phyloP scores from a whole-genome alignment of 2,113 vertebrate species.

The Felis chaus region DNA sequence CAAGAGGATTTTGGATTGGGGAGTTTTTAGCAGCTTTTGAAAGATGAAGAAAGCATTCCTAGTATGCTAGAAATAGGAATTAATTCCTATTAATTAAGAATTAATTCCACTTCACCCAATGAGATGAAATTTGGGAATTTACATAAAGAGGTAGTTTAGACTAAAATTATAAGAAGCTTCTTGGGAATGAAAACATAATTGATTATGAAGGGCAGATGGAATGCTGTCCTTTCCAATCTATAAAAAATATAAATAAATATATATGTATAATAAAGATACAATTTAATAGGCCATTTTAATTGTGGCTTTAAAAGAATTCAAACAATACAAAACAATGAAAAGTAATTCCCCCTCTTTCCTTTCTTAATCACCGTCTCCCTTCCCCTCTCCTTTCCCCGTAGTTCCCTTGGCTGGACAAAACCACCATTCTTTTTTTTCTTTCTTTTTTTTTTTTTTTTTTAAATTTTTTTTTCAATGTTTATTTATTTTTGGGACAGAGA shows the following conservation, averaged over 20 bases:
- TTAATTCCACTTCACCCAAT: not conserved
- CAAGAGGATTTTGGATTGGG: not conserved
- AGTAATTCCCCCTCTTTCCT: not conserved
- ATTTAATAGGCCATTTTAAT: not conserved
- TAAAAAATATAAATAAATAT: not conserved
- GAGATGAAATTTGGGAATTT: conserved; percentile 22
- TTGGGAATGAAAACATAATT: conserved; percentile 9
- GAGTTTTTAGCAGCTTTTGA: conserved; percentile 7
- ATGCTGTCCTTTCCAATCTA: not conserved
- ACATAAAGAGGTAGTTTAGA: not conserved
- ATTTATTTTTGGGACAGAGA: too few species aligned
- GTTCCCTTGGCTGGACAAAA: not conserved
- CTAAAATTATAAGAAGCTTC: conserved; percentile 28
- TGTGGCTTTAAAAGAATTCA: not conserved
- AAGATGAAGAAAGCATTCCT: not conserved
- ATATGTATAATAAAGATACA: not conserved
- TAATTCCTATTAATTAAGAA: not conserved
- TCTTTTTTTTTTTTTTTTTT: too few species aligned
- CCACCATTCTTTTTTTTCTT: not conserved
- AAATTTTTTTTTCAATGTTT: too few species aligned
- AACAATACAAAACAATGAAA: not conserved
- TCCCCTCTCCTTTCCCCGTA: not conserved
- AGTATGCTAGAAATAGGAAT: not conserved
- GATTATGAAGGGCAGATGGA: not conserved
- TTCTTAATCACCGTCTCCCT: not conserved